These are phyloP conservation scores for Hemicordylus capensis DNA, from an alignment of 2,113 vertebrate species.

Conservation along the genomic window DNA sequence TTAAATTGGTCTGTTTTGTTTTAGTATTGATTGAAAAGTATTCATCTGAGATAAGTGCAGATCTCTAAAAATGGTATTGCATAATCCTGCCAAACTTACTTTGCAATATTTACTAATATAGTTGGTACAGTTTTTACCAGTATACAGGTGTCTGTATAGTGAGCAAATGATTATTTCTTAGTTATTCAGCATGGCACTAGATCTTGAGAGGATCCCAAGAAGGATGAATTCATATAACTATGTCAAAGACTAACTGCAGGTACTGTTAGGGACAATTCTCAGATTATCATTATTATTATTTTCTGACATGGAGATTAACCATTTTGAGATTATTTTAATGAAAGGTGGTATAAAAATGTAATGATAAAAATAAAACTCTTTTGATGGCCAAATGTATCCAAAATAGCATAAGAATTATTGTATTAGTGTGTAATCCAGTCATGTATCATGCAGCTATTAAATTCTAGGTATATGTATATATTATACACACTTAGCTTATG, in stretches of 20 bases:
- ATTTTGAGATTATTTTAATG: too few relatives aligned
- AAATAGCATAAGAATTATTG: too few relatives aligned
- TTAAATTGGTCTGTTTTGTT: slow-evolving; percentile 6
- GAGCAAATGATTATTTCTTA: slow-evolving; percentile 36
- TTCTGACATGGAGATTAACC: slow-evolving; percentile 7
- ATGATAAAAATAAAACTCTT: too few relatives aligned
- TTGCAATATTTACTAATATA: slow-evolving; percentile 7
- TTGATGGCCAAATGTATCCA: too few relatives aligned
- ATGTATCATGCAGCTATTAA: too few relatives aligned
- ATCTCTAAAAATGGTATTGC: background rate
- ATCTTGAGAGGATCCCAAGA: background rate
- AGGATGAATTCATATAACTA: background rate
- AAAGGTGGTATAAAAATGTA: too few relatives aligned
- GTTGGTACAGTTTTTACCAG: too few relatives aligned
- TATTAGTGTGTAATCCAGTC: too few relatives aligned
- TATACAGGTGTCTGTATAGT: too few relatives aligned
- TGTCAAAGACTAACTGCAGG: background rate
- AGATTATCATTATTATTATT: slow-evolving; percentile 43
- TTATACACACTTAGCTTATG: too few relatives aligned
- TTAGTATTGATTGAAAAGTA: background rate
- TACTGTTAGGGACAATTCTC: too few relatives aligned
- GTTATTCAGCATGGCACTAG: slow-evolving; percentile 35
- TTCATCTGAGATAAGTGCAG: slow-evolving; percentile 1
- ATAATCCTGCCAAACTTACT: slow-evolving; percentile 22
- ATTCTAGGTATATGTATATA: too few relatives aligned